Evolutionary conservation across 2,113 vertebrate species (phyloP).

Genomic region (Mastomys coucha): DNA sequence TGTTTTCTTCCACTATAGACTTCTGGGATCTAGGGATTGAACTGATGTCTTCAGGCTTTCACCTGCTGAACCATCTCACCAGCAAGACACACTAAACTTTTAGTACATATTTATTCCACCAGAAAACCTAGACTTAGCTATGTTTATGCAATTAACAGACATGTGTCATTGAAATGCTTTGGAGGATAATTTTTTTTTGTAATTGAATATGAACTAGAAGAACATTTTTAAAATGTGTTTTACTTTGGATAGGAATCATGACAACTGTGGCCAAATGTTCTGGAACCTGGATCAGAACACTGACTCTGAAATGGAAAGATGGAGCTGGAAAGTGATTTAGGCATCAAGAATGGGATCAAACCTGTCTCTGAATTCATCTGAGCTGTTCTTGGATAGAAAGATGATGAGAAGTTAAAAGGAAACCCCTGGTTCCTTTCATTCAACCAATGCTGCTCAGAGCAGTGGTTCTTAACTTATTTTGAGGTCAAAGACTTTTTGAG

Average conservation of each 20-base stretch:
- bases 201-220: conserved; percentile 50
- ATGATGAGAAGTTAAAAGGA: not conserved
- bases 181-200: not conserved
- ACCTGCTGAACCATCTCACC: not conserved
- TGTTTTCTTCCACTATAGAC: not conserved
- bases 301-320: conserved; percentile 36
- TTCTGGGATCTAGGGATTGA: not conserved
- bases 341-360: no score
- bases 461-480: conserved; percentile 16
- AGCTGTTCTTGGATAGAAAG: not conserved
- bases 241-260: conserved; percentile 22
- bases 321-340: not conserved
- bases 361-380: not conserved
- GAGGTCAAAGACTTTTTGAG: not conserved
- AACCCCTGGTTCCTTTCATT: not conserved
- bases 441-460: not conserved
- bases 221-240: conserved; percentile 13
- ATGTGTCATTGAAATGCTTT: conserved; percentile 48
- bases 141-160: conserved; percentile 27
- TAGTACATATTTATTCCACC: not conserved
- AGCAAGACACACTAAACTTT: not conserved
- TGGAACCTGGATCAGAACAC: not conserved
- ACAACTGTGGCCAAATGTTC: conserved; percentile 9
- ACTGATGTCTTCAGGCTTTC: not conserved
- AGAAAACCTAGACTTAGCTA: conserved; percentile 9